These are phyloP conservation scores for Drosophila acutilabella DNA, from an alignment of 2,888 invertebrate species.

Conservation along the genomic window DNA sequence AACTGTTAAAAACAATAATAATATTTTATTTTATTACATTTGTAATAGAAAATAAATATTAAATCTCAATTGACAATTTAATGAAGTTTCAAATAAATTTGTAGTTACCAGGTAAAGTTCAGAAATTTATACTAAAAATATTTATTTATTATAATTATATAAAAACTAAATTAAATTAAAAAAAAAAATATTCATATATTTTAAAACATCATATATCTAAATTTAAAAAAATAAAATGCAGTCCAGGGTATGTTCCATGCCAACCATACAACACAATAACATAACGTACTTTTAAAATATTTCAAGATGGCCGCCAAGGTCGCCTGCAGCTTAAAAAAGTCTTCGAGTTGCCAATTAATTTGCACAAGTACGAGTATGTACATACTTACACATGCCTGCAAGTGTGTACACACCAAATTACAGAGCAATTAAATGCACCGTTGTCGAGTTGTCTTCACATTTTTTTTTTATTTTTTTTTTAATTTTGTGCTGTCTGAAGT, in stretches of 20 bases:
- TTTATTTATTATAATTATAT: no score
- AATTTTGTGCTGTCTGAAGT: not conserved
- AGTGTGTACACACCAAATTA: slow-evolving; percentile 28
- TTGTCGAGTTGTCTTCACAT: slow-evolving; percentile 9
- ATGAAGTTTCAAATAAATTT: no score
- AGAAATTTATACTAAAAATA: no score
- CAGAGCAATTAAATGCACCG: slow-evolving; percentile 40
- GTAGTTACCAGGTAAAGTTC: no score
- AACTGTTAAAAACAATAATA: no score
- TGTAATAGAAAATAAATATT: no score
- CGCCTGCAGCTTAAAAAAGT: slow-evolving; percentile 15
- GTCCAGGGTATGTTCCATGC: not conserved
- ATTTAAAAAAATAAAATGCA: no score
- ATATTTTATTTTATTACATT: no score
- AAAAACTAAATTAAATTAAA: no score
- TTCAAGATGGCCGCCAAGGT: slow-evolving; percentile 24
- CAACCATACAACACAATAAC: not conserved
- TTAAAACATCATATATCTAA: no score
- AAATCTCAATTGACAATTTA: no score
- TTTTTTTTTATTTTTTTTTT: not conserved
- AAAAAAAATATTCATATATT: no score
- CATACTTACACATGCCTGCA: not conserved
- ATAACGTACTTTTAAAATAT: not conserved
- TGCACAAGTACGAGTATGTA: slow-evolving; percentile 25
- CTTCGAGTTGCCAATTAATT: slow-evolving; percentile 33